These are phyloP conservation scores for Takifugu rubripes DNA, from an alignment of 2,797 vertebrate genomes.

Conservation along the genomic window DNA sequence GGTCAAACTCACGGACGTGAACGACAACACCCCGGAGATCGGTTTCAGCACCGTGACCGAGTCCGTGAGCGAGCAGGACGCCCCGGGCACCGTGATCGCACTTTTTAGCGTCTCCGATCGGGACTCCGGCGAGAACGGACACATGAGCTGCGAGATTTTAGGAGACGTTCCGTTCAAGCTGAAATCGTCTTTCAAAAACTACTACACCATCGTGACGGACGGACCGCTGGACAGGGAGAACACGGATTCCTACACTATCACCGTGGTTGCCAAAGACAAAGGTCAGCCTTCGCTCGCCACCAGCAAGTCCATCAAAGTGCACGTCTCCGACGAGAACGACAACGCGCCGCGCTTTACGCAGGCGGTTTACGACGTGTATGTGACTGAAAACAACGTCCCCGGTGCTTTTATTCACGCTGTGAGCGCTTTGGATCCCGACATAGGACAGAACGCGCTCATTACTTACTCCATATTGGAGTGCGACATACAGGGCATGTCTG, in stretches of 20 bases:
- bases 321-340: conserved; percentile 95
- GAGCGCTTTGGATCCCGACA: conserved; percentile 89
- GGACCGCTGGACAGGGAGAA: conserved; percentile 88
- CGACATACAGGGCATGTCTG: conserved; percentile 97
- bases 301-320: conserved; percentile 93
- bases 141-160: conserved; percentile 90
- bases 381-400: conserved; percentile 97
- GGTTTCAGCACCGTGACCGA: conserved; percentile 96
- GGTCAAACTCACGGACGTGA: conserved; percentile 89
- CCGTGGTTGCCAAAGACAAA: conserved; percentile 89
- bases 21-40: conserved; percentile 96
- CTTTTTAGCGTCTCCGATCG: conserved; percentile 96
- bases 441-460: conserved; percentile 89
- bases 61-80: conserved; percentile 92
- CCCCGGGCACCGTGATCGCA: conserved; percentile 93
- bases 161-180: conserved; percentile 94
- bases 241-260: conserved; percentile 89
- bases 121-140: conserved; percentile 93
- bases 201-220: conserved; percentile 95
- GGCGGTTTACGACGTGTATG: conserved; percentile 91
- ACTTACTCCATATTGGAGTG: conserved; percentile 96
- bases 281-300: conserved; percentile 87
- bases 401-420: conserved; percentile 97
- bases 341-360: conserved; percentile 93
- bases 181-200: conserved; percentile 94